Percentiles rank a stretch among this genome's conserved stretches.
phyloP scores from a whole-genome alignment of 92 coral and sea anemone species.

The Umimayanthus chanpuru region DNA sequence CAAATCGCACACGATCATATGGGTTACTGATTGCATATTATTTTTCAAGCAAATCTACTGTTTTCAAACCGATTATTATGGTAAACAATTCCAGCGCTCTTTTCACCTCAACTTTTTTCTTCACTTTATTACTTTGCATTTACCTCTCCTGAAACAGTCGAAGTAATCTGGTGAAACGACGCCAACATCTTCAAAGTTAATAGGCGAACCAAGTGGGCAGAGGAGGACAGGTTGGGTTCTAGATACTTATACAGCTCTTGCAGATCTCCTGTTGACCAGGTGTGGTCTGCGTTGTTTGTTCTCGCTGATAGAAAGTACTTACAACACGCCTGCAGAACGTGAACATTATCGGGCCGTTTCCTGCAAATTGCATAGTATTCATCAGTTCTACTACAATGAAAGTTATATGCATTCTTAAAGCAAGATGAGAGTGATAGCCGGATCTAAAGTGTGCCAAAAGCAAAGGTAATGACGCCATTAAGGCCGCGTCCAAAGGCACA shows the following conservation, averaged over 20 bases:
- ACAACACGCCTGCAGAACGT: slow-evolving; percentile 75
- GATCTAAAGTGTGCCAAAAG: background rate
- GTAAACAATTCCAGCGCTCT: background rate
- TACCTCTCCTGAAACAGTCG: slow-evolving; percentile 58
- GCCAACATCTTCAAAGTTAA: slow-evolving; percentile 76
- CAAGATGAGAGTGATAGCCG: background rate
- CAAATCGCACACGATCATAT: too few relatives aligned
- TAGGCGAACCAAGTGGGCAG: slow-evolving; percentile 78
- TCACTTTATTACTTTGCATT: background rate
- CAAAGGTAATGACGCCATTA: background rate
- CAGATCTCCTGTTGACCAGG: slow-evolving; percentile 59
- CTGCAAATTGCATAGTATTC: slow-evolving; percentile 38
- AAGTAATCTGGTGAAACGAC: slow-evolving; percentile 66
- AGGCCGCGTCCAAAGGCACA: too few relatives aligned
- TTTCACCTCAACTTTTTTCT: too few relatives aligned
- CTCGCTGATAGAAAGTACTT: slow-evolving; percentile 56
- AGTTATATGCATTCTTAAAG: too few relatives aligned
- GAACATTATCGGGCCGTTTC: slow-evolving; percentile 66
- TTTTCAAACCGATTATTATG: background rate
- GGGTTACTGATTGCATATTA: too few relatives aligned
- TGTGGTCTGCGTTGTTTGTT: slow-evolving; percentile 31
- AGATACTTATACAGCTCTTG: slow-evolving; percentile 53
- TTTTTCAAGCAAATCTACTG: background rate
- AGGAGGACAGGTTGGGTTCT: slow-evolving; percentile 72
- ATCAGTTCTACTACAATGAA: background rate